Conservation (phyloP, 1,140 invertebrate species). For the Lepidurus apus region DNA sequence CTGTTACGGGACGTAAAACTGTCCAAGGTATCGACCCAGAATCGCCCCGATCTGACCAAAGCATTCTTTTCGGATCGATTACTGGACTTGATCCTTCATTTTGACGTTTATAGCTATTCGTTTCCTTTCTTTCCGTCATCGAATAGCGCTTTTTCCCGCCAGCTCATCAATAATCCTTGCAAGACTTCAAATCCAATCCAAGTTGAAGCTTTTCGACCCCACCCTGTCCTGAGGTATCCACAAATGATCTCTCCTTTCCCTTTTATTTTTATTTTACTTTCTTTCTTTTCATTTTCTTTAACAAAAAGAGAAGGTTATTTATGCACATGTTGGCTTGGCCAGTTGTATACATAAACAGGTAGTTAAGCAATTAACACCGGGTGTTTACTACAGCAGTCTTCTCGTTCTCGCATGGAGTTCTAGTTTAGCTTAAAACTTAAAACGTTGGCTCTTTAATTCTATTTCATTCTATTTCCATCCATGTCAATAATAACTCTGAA, state of each 20-base stretch:
- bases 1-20: too few species aligned
- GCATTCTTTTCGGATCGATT: constrained; percentile 4
- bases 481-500: too few species aligned
- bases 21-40: too few species aligned
- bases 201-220: neutral
- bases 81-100: neutral
- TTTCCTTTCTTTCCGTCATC: neutral
- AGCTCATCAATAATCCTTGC: neutral
- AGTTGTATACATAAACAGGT: neutral
- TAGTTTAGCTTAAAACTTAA: too few species aligned
- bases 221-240: constrained; percentile 1
- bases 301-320: neutral
- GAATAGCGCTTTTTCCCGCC: neutral
- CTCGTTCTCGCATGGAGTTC: too few species aligned
- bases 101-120: neutral
- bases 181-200: neutral
- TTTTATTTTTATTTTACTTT: neutral
- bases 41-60: too few species aligned
- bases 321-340: neutral
- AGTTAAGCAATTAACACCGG: neutral
- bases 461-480: too few species aligned
- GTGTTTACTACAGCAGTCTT: too few species aligned
- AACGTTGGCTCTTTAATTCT: too few species aligned
- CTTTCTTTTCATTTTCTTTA: too few species aligned
- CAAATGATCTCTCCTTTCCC: neutral